A percentile compares a stretch with the other conserved stretches of the same genome.
These are phyloP conservation scores for Rhabdophis nuchalis DNA, from an alignment of 2,797 vertebrate species.

Conservation along the genomic window DNA sequence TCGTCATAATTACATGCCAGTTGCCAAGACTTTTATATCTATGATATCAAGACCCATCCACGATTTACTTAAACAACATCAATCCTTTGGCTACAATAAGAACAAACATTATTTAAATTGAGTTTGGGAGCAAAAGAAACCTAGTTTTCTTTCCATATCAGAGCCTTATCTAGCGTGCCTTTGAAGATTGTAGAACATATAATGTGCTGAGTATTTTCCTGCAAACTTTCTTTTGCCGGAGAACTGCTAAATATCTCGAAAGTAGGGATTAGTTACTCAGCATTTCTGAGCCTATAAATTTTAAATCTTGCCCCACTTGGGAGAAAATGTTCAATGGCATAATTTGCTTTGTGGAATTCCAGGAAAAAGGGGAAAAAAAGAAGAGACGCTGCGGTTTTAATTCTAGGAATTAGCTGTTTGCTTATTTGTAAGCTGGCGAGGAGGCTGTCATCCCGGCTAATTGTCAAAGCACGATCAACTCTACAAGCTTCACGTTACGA, in stretches of 20 bases:
- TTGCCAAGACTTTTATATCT: not conserved
- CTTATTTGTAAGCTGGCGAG: not conserved
- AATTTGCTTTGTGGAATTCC: not conserved
- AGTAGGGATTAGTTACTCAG: not conserved
- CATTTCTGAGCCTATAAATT: not conserved
- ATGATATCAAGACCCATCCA: not conserved
- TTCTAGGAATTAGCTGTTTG: not conserved
- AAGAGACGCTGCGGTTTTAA: not conserved
- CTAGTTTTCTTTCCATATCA: not conserved
- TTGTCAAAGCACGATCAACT: not conserved
- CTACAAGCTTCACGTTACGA: not conserved
- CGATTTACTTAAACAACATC: not conserved
- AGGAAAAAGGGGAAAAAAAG: fast-evolving
- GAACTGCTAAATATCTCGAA: not conserved
- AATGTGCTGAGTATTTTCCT: not conserved
- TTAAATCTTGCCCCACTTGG: not conserved
- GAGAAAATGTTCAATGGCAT: not conserved
- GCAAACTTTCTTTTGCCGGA: not conserved
- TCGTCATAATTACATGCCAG: too few relatives aligned
- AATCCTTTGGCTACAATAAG: not conserved
- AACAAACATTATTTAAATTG: not conserved
- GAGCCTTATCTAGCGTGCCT: not conserved
- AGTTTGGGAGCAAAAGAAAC: not conserved
- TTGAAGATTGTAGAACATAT: not conserved
- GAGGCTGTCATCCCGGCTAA: not conserved